Evolutionary conservation across 2,888 invertebrate genomes (phyloP).

Genomic region (Polyommatus iphigenia): DNA sequence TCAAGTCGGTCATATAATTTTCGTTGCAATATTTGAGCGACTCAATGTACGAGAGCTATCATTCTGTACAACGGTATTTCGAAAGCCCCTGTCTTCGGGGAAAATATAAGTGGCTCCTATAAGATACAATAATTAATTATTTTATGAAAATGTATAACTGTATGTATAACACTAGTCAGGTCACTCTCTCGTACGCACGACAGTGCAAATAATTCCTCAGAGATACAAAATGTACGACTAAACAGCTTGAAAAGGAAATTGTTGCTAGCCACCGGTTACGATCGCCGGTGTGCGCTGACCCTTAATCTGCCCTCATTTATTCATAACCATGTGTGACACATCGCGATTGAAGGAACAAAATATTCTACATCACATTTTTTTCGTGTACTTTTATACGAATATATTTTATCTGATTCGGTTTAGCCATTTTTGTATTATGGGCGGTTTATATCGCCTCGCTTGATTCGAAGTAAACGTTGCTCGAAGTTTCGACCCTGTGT

Average conservation of each 20-base stretch:
- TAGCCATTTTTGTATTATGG: not conserved
- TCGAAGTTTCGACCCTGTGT: not conserved
- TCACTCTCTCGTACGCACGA: not conserved
- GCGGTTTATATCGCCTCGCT: not conserved
- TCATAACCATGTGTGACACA: slow-evolving; percentile 12
- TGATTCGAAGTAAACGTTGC: not conserved
- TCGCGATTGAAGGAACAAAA: slow-evolving; percentile 17
- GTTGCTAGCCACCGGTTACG: not conserved
- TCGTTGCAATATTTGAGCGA: too few relatives aligned
- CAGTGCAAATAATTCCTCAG: not conserved
- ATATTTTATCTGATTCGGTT: slow-evolving; percentile 17
- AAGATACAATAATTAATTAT: too few relatives aligned
- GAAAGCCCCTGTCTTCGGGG: too few relatives aligned
- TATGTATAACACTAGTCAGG: too few relatives aligned
- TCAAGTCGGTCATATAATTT: too few relatives aligned
- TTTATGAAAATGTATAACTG: too few relatives aligned
- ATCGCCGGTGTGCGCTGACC: not conserved
- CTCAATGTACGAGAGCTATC: too few relatives aligned
- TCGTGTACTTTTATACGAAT: slow-evolving; percentile 13
- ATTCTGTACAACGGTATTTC: too few relatives aligned
- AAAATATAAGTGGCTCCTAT: too few relatives aligned
- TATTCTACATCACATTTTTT: slow-evolving; percentile 7
- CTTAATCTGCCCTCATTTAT: slow-evolving; percentile 10
- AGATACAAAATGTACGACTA: not conserved
- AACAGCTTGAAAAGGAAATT: not conserved